A percentile compares a stretch with the other conserved stretches of the same genome.
Evolutionary conservation across 1,140 invertebrate genomes (phyloP).

Genomic region (Papilio polytes): DNA sequence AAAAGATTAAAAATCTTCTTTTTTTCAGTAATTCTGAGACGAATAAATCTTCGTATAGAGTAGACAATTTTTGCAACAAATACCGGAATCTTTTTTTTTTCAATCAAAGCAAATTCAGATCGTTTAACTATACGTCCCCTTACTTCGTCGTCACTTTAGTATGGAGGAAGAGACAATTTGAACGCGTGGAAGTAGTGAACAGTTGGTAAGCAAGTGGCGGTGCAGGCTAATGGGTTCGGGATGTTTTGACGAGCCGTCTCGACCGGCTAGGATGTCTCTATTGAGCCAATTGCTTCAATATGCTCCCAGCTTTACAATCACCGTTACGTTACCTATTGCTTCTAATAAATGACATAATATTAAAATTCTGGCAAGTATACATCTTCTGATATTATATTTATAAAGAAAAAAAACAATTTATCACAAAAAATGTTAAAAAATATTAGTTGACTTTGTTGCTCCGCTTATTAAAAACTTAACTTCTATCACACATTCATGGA

Average conservation of each 20-base stretch:
- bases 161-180: slow-evolving; percentile 73
- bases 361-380: no score
- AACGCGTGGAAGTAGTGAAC: slow-evolving; percentile 62
- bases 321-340: neutral
- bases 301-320: slow-evolving; percentile 31
- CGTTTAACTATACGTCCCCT: neutral
- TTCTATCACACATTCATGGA: no score
- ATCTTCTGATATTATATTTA: no score
- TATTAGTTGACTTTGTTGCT: no score
- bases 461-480: no score
- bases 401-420: neutral
- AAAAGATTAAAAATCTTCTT: no score
- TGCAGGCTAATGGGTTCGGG: slow-evolving; percentile 55
- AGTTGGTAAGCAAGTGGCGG: slow-evolving; percentile 51
- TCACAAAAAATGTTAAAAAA: no score
- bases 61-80: neutral
- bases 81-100: neutral
- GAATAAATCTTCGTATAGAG: no score
- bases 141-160: neutral
- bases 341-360: neutral
- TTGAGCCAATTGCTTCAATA: slow-evolving; percentile 60
- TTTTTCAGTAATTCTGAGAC: no score
- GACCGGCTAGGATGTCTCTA: slow-evolving; percentile 61
- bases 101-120: neutral
- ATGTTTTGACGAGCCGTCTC: slow-evolving; percentile 68